Conservation (phyloP, 2,797 vertebrate genomes). For the Linurgus olivaceus region DNA sequence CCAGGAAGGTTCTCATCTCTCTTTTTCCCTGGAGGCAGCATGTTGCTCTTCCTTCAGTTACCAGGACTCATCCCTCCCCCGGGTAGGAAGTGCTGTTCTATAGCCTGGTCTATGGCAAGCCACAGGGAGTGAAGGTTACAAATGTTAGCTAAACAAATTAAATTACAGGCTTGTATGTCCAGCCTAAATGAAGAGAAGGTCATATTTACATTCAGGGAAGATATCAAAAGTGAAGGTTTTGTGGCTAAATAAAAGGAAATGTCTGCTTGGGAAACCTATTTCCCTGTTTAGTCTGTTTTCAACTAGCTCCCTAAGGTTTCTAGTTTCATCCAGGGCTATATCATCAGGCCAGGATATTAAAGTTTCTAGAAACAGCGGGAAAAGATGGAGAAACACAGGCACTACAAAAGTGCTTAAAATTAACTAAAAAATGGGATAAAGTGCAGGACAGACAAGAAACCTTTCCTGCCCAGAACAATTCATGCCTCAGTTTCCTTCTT, state of each 20-base stretch:
- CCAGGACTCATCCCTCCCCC: neutral
- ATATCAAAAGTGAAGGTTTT: neutral
- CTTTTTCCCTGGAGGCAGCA: neutral
- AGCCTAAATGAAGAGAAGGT: neutral
- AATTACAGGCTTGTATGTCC: neutral
- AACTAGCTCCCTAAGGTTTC: neutral
- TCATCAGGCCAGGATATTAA: neutral
- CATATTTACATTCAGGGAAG: neutral
- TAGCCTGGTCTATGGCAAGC: neutral
- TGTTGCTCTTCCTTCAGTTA: neutral
- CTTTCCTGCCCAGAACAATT: neutral
- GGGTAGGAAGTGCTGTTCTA: neutral
- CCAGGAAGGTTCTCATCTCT: neutral
- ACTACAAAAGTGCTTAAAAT: neutral
- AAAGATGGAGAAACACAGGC: neutral
- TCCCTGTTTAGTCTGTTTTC: constrained; percentile 3
- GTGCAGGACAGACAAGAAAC: neutral
- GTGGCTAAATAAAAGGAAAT: neutral
- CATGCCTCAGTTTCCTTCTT: neutral
- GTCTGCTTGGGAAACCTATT: neutral
- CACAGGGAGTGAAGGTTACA: neutral
- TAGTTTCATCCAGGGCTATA: neutral
- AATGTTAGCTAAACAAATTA: neutral
- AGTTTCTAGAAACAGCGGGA: neutral
- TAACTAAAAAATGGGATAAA: neutral